phyloP scores from a whole-genome alignment of 2,113 vertebrate genomes.

The Alligator mississippiensis region DNA sequence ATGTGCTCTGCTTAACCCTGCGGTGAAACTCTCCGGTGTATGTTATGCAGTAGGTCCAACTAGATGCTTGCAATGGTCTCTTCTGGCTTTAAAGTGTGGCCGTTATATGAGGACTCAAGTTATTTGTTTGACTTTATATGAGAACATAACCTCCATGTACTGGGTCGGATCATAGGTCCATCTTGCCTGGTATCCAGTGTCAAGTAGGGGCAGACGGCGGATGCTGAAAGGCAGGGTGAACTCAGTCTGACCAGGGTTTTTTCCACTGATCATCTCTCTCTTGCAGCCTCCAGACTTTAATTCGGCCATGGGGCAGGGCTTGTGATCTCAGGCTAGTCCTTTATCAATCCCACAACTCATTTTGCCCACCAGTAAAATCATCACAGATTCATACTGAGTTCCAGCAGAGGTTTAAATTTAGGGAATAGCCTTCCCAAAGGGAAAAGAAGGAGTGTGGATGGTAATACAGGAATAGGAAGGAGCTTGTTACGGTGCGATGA shows the following conservation, averaged over 20 bases:
- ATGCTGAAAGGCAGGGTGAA: no score
- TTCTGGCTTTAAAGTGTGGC: not conserved
- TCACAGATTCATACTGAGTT: not conserved
- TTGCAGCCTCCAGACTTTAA: no score
- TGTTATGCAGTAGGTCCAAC: not conserved
- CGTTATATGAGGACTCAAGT: not conserved
- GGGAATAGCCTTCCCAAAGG: not conserved
- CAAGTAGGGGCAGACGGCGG: no score
- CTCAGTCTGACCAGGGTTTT: no score
- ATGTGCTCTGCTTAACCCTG: not conserved
- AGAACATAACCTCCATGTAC: no score
- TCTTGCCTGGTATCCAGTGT: no score
- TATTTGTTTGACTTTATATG: no score
- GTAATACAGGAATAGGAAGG: not conserved
- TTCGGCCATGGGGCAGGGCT: not conserved
- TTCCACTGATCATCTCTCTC: no score
- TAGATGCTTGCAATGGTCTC: not conserved
- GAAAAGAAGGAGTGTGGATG: not conserved
- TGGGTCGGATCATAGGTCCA: no score
- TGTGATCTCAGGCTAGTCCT: not conserved
- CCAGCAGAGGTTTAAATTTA: not conserved
- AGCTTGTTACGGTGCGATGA: not conserved
- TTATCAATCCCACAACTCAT: not conserved
- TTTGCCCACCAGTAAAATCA: not conserved
- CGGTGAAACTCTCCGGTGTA: not conserved